Percentiles rank a stretch among this genome's conserved stretches.
phyloP scores from a whole-genome alignment of 2,888 invertebrate species.

The Trachelus stipa region DNA sequence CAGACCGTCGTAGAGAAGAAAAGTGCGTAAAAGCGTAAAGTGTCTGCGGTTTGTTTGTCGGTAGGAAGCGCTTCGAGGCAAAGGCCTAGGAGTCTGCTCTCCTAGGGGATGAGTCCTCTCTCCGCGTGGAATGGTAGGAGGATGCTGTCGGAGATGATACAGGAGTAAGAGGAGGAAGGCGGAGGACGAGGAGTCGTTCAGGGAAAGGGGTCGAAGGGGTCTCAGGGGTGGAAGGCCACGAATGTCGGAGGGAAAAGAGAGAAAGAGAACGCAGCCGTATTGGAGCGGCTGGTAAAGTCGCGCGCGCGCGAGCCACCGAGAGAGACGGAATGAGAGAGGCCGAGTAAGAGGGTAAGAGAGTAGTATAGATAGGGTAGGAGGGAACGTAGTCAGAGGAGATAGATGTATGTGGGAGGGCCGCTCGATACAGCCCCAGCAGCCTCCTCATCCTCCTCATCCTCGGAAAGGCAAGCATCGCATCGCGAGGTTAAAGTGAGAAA shows the following conservation, averaged over 20 bases:
- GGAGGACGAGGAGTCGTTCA: conserved; percentile 18
- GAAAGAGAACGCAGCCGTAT: conserved; percentile 46
- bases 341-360: conserved; percentile 18
- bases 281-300: conserved; percentile 28
- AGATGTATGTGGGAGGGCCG: conserved; percentile 67
- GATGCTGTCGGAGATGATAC: conserved; percentile 31
- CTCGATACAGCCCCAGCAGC: conserved; percentile 67
- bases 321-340: conserved; percentile 37
- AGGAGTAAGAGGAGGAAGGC: conserved; percentile 49
- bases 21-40: conserved; percentile 61
- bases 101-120: conserved; percentile 38
- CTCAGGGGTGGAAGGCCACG: conserved; percentile 60
- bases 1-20: conserved; percentile 44
- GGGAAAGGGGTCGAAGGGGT: conserved; percentile 48
- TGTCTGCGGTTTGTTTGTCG: conserved; percentile 52
- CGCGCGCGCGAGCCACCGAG: conserved; percentile 41
- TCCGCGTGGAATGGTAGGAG: conserved; percentile 27
- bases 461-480: conserved; percentile 64
- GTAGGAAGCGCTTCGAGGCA: conserved; percentile 41
- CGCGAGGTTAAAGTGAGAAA: conserved; percentile 66
- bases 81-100: conserved; percentile 42
- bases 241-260: conserved; percentile 63
- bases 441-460: conserved; percentile 36
- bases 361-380: conserved; percentile 42
- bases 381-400: conserved; percentile 61